Base-by-base conservation (phyloP, 2,797 vertebrate genomes). In the Podarcis siculus region DNA sequence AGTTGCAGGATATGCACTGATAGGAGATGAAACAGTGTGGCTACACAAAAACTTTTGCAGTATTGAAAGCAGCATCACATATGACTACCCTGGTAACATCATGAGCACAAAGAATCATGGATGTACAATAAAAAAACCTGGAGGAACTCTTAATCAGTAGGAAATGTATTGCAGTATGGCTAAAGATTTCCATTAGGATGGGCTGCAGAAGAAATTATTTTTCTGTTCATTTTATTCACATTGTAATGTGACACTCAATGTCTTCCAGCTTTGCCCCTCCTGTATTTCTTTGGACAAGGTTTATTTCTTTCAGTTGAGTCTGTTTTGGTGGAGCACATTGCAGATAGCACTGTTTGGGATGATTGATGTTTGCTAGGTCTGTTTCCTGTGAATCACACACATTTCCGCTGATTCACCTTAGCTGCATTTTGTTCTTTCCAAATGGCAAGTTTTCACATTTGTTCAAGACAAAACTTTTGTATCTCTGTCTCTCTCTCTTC, bases 331-430 rank as follows among this genome's bases (percentile, higher is more conserved):
- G 30, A 89, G 45, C 17, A 15, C 30, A 39, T 58, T 32, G 27
- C 27, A 79, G 76, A 58, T 5, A 72, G 27, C 27, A 58, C 10
- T 73, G n/a, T 37, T 86, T 86, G 64, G 90, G 90, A 91, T 92
- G 82, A 79, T 66, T 91, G 89, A 86, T 94, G 75, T 90, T 90
- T 91, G 92, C 83, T 87, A 17, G 79, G 91, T 67, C 72, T 78
- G 85, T 90, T 95, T 94, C 94, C 95, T 94, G 66, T 89, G 79
- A 94, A 91, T 92, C 77, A 55, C 58, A 90, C 90, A 91, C 87
- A 89, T 92, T 95, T 95, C 94, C 95, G 87, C 92, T 83, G 77
- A 89, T 93, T 93, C 89, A 83, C 55, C 13, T 83, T 64, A 61
- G 71, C 78, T 79, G 92, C 80, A 78, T 15, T 83, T 94, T 91